Evolutionary conservation across 2,797 vertebrate species (phyloP).

Genomic region (Rousettus madagascariensis): DNA sequence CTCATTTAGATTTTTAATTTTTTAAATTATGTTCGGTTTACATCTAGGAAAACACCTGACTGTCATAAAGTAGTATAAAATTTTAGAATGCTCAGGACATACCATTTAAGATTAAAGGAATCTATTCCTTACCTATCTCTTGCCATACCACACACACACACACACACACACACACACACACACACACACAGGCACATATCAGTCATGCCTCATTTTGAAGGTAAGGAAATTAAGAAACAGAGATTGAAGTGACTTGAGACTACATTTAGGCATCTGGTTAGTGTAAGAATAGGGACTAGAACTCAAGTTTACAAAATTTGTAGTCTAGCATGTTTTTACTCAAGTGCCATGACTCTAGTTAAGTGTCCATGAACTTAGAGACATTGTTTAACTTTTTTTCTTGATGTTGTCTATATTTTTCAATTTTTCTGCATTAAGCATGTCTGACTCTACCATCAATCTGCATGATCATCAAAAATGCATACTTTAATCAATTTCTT

Average conservation of each 20-base stretch:
- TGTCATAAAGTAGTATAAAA: not conserved
- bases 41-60: not conserved
- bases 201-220: not conserved
- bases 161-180: not conserved
- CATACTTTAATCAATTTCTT: not conserved
- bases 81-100: not conserved
- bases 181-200: not conserved
- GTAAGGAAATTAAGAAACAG: not conserved
- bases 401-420: not conserved
- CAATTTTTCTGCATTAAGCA: not conserved
- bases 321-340: not conserved
- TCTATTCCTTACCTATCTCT: not conserved
- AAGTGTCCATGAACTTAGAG: not conserved
- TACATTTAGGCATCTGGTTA: not conserved
- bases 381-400: not conserved
- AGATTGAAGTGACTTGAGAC: not conserved
- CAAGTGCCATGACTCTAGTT: not conserved
- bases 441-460: not conserved
- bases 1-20: not conserved
- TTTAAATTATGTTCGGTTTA: not conserved
- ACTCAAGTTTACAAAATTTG: not conserved
- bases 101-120: not conserved
- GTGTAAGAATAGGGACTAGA: not conserved
- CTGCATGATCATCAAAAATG: not conserved
- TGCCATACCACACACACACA: not conserved